Conservation (phyloP, 2,888 invertebrate species). For the Matsumyia berberina region DNA sequence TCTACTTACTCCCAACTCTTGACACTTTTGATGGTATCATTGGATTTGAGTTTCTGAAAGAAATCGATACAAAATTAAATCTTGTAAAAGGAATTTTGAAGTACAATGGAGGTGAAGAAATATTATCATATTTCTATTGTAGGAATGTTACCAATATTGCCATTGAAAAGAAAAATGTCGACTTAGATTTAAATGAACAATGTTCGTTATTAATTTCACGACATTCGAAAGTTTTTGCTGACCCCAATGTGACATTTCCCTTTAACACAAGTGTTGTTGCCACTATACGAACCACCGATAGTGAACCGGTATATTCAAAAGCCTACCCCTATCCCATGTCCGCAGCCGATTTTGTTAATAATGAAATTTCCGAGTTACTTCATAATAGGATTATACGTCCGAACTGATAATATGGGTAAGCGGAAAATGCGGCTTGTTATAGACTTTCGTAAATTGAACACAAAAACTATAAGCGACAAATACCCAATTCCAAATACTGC, state of each 20-base stretch:
- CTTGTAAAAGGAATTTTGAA: conserved; percentile 27
- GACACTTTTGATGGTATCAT: conserved; percentile 58
- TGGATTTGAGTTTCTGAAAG: conserved; percentile 61
- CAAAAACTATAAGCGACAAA: conserved; percentile 68
- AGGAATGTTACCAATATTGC: conserved; percentile 14
- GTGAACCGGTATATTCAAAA: conserved; percentile 46
- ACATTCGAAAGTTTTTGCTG: conserved; percentile 35
- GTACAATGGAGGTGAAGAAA: conserved; percentile 26
- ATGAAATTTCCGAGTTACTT: conserved; percentile 40
- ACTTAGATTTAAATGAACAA: neutral
- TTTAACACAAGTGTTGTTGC: conserved; percentile 13
- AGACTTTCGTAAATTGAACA: conserved; percentile 48
- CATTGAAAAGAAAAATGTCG: neutral
- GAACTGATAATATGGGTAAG: conserved; percentile 25
- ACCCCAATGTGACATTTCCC: conserved; percentile 30
- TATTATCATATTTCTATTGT: conserved; percentile 18
- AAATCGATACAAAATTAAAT: conserved; percentile 46
- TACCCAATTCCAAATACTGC: conserved; percentile 67
- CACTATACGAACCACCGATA: conserved; percentile 40
- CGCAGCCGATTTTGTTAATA: conserved; percentile 54
- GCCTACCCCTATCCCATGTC: conserved; percentile 67
- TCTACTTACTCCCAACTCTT: conserved; percentile 53
- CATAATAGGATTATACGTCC: neutral
- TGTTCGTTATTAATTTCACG: conserved; percentile 1
- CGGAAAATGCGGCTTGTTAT: conserved; percentile 44